Percentiles rank a stretch among this genome's conserved stretches.
Conservation (phyloP, 2,113 vertebrate genomes). For the Hirundichthys speculiger region DNA sequence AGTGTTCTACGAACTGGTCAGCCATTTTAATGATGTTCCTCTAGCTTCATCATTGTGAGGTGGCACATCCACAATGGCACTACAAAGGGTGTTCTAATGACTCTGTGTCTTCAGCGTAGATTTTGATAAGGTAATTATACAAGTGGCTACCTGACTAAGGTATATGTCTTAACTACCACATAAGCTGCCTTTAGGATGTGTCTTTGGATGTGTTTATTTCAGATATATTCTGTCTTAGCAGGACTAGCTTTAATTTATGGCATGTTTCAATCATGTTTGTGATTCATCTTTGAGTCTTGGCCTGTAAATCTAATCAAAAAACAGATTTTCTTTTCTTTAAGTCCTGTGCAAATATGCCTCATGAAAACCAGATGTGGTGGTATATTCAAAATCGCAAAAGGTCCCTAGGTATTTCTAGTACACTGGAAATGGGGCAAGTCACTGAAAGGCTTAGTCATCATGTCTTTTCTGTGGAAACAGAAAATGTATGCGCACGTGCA, state of each 20-base stretch:
- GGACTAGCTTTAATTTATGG: no score
- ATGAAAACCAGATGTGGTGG: conserved; percentile 20
- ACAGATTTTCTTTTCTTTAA: conserved; percentile 12
- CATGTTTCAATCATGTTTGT: conserved; percentile 3
- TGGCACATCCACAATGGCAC: conserved; percentile 48
- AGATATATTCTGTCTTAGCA: conserved; percentile 23
- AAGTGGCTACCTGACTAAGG: conserved; percentile 31
- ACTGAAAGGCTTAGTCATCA: conserved; percentile 56
- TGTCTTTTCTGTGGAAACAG: conserved; percentile 44
- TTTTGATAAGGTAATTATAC: conserved; percentile 45
- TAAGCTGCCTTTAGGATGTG: background rate
- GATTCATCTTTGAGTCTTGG: conserved; percentile 8
- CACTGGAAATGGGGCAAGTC: conserved; percentile 39
- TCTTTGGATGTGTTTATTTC: conserved; percentile 13
- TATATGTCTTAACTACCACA: conserved; percentile 18
- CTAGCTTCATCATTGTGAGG: conserved; percentile 65
- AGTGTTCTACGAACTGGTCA: conserved; percentile 72
- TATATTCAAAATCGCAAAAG: conserved; percentile 31
- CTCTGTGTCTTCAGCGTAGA: conserved; percentile 23
- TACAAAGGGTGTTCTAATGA: conserved; percentile 33
- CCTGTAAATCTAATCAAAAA: conserved; percentile 9
- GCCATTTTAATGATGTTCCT: conserved; percentile 73
- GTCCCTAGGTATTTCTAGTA: conserved; percentile 41
- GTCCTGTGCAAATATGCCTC: background rate
- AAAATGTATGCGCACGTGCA: conserved; percentile 14